Conservation (phyloP, 2,113 vertebrate species). For the Pseudopodoces humilis region DNA sequence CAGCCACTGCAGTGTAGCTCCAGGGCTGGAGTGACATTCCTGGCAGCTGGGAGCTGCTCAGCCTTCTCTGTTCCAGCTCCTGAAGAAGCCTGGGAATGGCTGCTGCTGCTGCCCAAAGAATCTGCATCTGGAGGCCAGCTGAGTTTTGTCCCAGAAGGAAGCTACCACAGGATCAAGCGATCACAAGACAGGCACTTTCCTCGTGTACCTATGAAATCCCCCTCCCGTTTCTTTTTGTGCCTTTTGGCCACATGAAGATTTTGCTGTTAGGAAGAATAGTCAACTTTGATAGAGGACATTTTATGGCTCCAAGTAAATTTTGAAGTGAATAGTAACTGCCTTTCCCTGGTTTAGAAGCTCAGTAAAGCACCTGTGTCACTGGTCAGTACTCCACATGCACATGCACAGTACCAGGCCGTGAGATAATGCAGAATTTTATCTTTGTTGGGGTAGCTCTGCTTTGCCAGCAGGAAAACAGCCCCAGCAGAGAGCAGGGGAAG, state of each 20-base stretch:
- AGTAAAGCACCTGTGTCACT: not conserved
- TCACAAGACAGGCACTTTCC: not conserved
- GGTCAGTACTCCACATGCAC: not conserved
- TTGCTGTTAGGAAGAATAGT: not conserved
- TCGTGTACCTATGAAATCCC: not conserved
- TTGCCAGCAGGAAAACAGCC: not conserved
- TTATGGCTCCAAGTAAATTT: not conserved
- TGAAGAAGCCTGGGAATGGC: not conserved
- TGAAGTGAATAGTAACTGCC: not conserved
- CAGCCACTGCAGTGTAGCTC: not conserved
- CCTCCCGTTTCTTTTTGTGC: not conserved
- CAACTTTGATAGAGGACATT: not conserved
- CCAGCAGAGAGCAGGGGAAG: not conserved
- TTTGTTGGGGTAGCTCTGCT: not conserved
- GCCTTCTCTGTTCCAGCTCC: not conserved
- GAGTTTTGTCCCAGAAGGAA: not conserved
- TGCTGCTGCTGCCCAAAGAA: not conserved
- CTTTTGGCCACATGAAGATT: not conserved
- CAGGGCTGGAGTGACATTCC: not conserved
- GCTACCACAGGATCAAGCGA: accelerated
- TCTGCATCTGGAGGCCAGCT: not conserved
- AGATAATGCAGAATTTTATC: not conserved
- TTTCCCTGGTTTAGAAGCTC: not conserved
- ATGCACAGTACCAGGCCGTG: not conserved
- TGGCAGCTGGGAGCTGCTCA: not conserved